Evolutionary conservation across 2,113 vertebrate genomes (phyloP).

Genomic region (Pholis gunnellus): DNA sequence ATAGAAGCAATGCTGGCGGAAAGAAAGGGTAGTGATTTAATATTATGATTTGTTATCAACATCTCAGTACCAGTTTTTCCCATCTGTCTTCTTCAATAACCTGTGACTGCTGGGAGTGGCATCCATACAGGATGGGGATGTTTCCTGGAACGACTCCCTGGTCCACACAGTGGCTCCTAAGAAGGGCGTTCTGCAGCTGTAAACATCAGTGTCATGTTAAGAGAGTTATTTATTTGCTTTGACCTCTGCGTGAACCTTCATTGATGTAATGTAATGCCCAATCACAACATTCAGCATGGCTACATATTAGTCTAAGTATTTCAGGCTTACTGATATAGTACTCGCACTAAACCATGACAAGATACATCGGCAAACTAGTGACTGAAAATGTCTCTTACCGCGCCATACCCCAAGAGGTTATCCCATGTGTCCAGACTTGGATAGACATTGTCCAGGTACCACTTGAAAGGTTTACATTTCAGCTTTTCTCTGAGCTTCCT

Average conservation of each 20-base stretch:
- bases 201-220: background rate
- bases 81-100: conserved; percentile 10
- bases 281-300: background rate
- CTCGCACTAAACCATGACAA: background rate
- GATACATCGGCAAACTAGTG: background rate
- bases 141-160: conserved; percentile 72
- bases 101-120: conserved; percentile 65
- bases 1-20: conserved; percentile 62
- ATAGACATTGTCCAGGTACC: conserved; percentile 94
- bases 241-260: background rate
- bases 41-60: background rate
- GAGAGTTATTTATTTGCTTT: background rate
- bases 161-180: conserved; percentile 61
- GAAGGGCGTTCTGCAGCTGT: conserved; percentile 65
- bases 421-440: conserved; percentile 80
- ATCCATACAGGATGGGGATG: conserved; percentile 68
- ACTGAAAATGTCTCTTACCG: conserved; percentile 56
- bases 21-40: background rate
- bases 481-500: conserved; percentile 88
- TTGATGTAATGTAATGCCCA: background rate
- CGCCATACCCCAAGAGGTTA: conserved; percentile 67
- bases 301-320: background rate
- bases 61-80: background rate
- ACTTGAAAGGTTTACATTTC: conserved; percentile 93
- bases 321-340: background rate